These are phyloP conservation scores for Zootermopsis nevadensis DNA, from an alignment of 2,888 invertebrate genomes.

Conservation along the genomic window DNA sequence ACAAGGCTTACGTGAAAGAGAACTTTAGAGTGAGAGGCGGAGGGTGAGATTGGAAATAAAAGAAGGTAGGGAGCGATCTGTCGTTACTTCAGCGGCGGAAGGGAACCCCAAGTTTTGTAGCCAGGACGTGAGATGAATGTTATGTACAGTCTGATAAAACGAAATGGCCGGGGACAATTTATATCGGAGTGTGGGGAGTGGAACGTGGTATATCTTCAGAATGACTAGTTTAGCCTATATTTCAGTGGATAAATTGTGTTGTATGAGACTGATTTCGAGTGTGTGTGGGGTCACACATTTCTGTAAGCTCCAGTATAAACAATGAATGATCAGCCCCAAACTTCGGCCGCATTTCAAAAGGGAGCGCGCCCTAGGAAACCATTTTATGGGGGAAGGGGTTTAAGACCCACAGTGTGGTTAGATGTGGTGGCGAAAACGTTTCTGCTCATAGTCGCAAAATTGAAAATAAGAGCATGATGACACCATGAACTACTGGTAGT, in stretches of 20 bases:
- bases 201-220: background rate
- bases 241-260: background rate
- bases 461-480: too few relatives aligned
- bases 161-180: background rate
- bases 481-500: too few relatives aligned
- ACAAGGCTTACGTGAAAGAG: background rate
- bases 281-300: background rate
- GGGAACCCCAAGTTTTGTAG: conserved; percentile 9
- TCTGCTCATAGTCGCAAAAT: too few relatives aligned
- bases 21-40: background rate
- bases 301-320: too few relatives aligned
- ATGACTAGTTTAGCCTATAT: background rate
- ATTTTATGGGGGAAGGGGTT: too few relatives aligned
- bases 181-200: background rate
- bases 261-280: background rate
- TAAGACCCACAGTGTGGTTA: too few relatives aligned
- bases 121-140: background rate
- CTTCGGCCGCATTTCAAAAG: too few relatives aligned
- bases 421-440: too few relatives aligned
- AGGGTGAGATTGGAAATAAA: background rate
- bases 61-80: background rate
- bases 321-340: too few relatives aligned
- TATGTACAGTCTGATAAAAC: background rate
- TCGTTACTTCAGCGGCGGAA: conserved; percentile 5
- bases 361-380: too few relatives aligned